These are phyloP conservation scores for Drosophila ananassae DNA, from an alignment of 1,140 invertebrate genomes.

Conservation along the genomic window DNA sequence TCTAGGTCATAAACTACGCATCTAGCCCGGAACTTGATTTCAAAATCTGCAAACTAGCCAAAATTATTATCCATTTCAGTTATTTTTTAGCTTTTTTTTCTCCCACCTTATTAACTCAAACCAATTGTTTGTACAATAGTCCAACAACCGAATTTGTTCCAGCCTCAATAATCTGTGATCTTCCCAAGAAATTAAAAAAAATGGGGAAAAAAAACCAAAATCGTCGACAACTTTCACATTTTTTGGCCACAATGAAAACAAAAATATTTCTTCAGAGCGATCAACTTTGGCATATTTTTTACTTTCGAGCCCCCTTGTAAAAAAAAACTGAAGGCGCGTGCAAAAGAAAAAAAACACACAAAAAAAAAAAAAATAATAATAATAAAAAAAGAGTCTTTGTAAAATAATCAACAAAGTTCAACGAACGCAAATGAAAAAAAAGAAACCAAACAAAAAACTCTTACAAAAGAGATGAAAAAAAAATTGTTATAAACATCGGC, in stretches of 20 bases:
- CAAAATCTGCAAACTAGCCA: background rate
- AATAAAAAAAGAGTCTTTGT: slow-evolving; percentile 43
- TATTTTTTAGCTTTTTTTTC: background rate
- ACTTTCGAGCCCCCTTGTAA: slow-evolving; percentile 16
- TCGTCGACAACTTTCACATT: slow-evolving; percentile 60
- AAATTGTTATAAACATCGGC: slow-evolving; percentile 35
- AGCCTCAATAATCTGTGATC: slow-evolving; percentile 39
- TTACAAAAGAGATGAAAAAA: slow-evolving; percentile 35
- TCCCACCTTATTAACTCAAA: slow-evolving; percentile 27
- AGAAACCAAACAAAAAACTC: slow-evolving; percentile 44
- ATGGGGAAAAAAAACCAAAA: slow-evolving; percentile 12
- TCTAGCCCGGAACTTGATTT: slow-evolving; percentile 2
- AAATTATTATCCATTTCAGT: background rate
- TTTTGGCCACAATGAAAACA: slow-evolving; percentile 47
- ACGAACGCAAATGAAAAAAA: slow-evolving; percentile 47
- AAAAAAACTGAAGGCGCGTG: slow-evolving; percentile 43
- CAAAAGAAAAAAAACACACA: slow-evolving; percentile 46
- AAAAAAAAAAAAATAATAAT: slow-evolving; percentile 24
- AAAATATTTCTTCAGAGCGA: slow-evolving; percentile 41
- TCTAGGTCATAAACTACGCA: background rate
- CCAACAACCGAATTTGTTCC: slow-evolving; percentile 25
- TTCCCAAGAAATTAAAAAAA: slow-evolving; percentile 32
- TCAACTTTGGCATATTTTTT: slow-evolving; percentile 62
- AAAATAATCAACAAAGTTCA: slow-evolving; percentile 44
- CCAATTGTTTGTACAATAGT: slow-evolving; percentile 49